Evolutionary conservation across 2,797 vertebrate species (phyloP).

Genomic region (Microhierax caerulescens): DNA sequence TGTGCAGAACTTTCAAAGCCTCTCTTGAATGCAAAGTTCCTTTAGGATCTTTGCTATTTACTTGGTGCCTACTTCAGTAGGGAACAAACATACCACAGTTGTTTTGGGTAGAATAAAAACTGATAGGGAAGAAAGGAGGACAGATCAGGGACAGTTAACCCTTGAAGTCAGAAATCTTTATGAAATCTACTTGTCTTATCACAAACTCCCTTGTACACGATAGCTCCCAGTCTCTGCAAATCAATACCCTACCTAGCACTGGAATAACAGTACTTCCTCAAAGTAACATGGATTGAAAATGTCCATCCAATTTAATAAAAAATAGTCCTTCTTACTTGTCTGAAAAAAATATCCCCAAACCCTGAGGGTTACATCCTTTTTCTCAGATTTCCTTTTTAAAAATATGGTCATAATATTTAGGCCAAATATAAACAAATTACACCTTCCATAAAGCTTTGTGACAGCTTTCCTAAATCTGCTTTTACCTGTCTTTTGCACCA

Average conservation of each 20-base stretch:
- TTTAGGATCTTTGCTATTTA: not conserved
- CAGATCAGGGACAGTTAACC: not conserved
- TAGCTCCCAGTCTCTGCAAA: not conserved
- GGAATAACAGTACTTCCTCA: not conserved
- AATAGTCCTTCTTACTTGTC: not conserved
- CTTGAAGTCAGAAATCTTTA: not conserved
- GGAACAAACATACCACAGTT: not conserved
- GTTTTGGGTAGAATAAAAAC: not conserved
- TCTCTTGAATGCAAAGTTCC: not conserved
- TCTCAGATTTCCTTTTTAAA: not conserved
- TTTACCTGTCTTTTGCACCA: not conserved
- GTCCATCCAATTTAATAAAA: not conserved
- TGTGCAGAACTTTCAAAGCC: not conserved
- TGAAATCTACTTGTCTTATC: not conserved
- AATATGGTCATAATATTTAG: not conserved
- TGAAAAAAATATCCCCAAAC: accelerated
- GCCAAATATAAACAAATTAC: not conserved
- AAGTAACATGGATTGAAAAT: not conserved
- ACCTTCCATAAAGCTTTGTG: not conserved
- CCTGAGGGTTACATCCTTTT: not conserved
- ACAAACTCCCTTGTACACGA: not conserved
- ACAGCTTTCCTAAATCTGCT: not conserved
- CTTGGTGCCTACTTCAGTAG: not conserved
- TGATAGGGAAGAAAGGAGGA: not conserved
- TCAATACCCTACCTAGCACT: not conserved